These are phyloP conservation scores for Eretmocerus hayati DNA, from an alignment of 2,888 invertebrate genomes.

Conservation along the genomic window DNA sequence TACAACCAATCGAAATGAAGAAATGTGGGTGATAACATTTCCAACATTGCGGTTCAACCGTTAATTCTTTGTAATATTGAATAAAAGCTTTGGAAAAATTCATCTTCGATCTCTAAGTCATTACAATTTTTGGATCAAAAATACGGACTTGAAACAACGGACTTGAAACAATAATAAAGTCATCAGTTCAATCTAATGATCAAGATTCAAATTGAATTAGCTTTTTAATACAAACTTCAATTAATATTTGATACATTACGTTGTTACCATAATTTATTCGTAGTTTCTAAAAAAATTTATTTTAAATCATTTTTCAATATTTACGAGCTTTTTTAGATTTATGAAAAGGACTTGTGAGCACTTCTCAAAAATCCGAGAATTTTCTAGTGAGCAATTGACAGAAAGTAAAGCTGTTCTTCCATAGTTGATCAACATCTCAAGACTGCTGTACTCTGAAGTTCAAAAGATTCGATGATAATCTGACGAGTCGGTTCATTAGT, in stretches of 20 bases:
- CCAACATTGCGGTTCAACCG: too few species aligned
- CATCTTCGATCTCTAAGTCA: too few species aligned
- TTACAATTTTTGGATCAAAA: too few species aligned
- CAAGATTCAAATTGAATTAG: constrained; percentile 4
- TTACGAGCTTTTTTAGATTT: constrained; percentile 6
- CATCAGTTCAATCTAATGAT: constrained; percentile 18
- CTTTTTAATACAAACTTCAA: constrained; percentile 5
- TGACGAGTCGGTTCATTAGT: constrained; percentile 13
- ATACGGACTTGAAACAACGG: too few species aligned
- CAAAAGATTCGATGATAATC: constrained; percentile 10
- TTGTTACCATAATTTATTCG: constrained; percentile 14
- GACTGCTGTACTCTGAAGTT: constrained; percentile 10
- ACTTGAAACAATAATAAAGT: too few species aligned
- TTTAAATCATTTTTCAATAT: constrained; percentile 9
- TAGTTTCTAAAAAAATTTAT: constrained; percentile 8
- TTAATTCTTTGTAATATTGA: too few species aligned
- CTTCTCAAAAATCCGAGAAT: constrained; percentile 2
- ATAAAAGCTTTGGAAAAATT: too few species aligned
- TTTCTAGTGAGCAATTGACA: constrained; percentile 2
- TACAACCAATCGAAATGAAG: constrained; percentile 6
- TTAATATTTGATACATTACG: constrained; percentile 17
- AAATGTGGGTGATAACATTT: too few species aligned
- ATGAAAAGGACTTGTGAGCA: not conserved
- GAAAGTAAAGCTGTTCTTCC: constrained; percentile 5
- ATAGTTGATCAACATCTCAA: constrained; percentile 12